phyloP scores from a whole-genome alignment of 2,888 invertebrate species.

The Ochlodes sylvanus region DNA sequence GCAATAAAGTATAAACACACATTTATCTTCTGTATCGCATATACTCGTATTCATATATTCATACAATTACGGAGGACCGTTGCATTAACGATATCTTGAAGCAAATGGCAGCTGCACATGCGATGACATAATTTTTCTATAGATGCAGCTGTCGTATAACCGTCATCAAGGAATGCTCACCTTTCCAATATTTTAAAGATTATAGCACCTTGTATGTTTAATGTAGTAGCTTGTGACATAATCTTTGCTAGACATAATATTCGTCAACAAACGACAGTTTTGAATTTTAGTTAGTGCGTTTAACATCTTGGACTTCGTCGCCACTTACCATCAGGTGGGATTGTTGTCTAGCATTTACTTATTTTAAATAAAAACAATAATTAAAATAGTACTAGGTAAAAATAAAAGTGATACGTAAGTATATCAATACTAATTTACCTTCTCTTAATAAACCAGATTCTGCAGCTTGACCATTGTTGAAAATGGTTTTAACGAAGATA shows the following conservation, averaged over 20 bases:
- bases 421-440: slow-evolving; percentile 81
- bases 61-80: background rate
- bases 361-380: no score
- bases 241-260: no score
- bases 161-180: slow-evolving; percentile 56
- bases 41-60: background rate
- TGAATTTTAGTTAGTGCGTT: no score
- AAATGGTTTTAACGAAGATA: slow-evolving; percentile 94
- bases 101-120: slow-evolving; percentile 65
- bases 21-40: background rate
- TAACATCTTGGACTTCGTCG: no score
- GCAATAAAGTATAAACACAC: no score
- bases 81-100: background rate
- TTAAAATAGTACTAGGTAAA: no score
- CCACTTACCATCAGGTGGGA: no score
- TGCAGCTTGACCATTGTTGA: slow-evolving; percentile 93
- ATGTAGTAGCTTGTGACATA: no score
- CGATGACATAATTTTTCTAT: slow-evolving; percentile 41
- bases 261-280: no score
- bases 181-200: slow-evolving; percentile 37
- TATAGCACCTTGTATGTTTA: no score
- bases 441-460: slow-evolving; percentile 91
- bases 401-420: no score
- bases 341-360: no score
- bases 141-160: slow-evolving; percentile 63